Evolutionary conservation across 1,140 invertebrate genomes (phyloP).

Genomic region (Argopecten irradians): DNA sequence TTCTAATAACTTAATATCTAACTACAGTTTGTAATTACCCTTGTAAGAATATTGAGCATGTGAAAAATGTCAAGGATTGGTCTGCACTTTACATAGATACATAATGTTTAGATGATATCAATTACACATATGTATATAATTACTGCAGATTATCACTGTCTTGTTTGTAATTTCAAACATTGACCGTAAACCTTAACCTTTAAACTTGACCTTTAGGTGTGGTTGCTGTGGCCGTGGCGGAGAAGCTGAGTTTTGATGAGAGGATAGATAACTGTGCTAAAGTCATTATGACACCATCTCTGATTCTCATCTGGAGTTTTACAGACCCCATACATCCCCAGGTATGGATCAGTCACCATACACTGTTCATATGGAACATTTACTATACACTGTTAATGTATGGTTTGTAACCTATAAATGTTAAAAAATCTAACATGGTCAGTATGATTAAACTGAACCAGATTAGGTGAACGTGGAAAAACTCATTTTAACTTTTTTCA

Average conservation of each 20-base stretch:
- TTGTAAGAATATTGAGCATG: too few species aligned
- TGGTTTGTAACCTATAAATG: too few species aligned
- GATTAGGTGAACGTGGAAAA: background rate
- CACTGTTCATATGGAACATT: background rate
- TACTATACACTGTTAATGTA: background rate
- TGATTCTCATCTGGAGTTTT: slow-evolving; percentile 79
- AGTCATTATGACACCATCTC: slow-evolving; percentile 76
- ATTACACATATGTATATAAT: too few species aligned
- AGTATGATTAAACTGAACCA: background rate
- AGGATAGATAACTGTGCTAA: slow-evolving; percentile 76
- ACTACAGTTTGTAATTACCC: too few species aligned
- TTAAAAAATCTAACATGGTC: background rate
- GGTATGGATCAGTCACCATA: slow-evolving; percentile 55
- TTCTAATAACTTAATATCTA: too few species aligned
- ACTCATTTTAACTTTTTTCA: background rate
- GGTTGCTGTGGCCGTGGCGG: slow-evolving; percentile 76
- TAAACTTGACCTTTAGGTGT: slow-evolving; percentile 71
- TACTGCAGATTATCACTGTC: too few species aligned
- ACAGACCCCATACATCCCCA: slow-evolving; percentile 78
- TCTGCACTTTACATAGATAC: too few species aligned
- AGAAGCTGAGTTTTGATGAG: slow-evolving; percentile 77
- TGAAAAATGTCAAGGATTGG: too few species aligned
- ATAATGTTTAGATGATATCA: too few species aligned
- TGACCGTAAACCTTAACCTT: background rate
- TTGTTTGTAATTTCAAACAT: background rate